phyloP scores from a whole-genome alignment of 2,797 vertebrate genomes.

The Lycodopsis pacificus region DNA sequence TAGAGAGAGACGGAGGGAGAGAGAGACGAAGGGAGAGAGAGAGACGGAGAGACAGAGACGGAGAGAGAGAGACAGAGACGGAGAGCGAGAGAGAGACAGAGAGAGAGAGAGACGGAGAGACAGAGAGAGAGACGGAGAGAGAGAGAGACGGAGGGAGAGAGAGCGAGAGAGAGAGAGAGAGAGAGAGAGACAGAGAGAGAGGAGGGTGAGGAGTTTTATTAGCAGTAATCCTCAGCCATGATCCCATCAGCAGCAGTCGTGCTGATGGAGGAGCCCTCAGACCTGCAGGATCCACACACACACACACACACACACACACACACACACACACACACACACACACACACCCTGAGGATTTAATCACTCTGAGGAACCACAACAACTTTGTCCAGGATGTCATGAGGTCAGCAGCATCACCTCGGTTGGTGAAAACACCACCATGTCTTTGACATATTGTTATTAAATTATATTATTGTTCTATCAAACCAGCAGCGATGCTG shows the following conservation, averaged over 20 bases:
- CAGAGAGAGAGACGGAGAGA: too few species aligned
- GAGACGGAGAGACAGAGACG: too few species aligned
- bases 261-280: constrained; percentile 32
- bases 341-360: constrained; percentile 9
- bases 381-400: constrained; percentile 21
- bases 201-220: constrained; percentile 67
- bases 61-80: too few species aligned
- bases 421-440: constrained; percentile 1
- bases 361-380: constrained; percentile 3
- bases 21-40: too few species aligned
- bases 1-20: too few species aligned
- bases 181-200: not conserved
- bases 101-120: too few species aligned
- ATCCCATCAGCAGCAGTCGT: constrained; percentile 84
- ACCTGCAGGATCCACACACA: constrained; percentile 54
- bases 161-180: too few species aligned
- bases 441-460: not conserved
- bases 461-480: too few species aligned
- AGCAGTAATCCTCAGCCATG: constrained; percentile 78
- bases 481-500: constrained; percentile 2
- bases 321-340: too few species aligned
- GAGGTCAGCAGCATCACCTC: not conserved
- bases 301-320: constrained; percentile 1
- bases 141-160: too few species aligned
- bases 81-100: too few species aligned